A percentile compares a stretch with the other conserved stretches of the same genome.
Conservation (phyloP, 2,888 invertebrate genomes). For the Diadegma fenestrale region DNA sequence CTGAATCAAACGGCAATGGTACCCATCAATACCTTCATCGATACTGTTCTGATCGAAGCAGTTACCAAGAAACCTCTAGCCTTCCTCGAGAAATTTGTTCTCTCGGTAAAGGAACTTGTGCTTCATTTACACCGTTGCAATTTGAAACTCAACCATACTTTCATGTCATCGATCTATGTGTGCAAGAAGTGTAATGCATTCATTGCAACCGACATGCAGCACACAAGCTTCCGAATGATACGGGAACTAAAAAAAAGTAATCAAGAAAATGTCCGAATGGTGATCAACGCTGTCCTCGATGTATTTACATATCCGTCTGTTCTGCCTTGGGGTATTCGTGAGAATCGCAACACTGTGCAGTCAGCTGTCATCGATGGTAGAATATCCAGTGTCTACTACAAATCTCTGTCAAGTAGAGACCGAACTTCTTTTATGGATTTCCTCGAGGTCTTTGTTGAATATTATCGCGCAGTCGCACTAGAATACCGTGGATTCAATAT, state of each 20-base stretch:
- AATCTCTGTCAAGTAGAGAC: not conserved
- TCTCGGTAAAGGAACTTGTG: not conserved
- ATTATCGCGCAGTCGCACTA: not conserved
- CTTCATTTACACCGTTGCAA: not conserved
- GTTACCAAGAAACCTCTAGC: not conserved
- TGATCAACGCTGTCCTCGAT: not conserved
- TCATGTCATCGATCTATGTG: not conserved
- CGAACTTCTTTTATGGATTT: constrained; percentile 1
- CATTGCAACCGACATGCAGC: not conserved
- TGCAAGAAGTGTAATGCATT: not conserved
- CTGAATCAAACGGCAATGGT: not conserved
- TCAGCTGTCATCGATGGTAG: not conserved
- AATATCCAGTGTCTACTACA: not conserved
- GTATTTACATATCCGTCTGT: not conserved
- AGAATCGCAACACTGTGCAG: not conserved
- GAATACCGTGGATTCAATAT: constrained; percentile 1
- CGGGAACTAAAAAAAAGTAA: constrained; percentile 2
- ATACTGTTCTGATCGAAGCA: not conserved
- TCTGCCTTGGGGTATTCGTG: not conserved
- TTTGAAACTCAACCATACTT: not conserved
- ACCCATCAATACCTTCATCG: not conserved
- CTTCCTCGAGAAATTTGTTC: not conserved
- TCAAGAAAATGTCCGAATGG: not conserved
- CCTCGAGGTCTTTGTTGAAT: not conserved
- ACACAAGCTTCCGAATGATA: not conserved